These are phyloP conservation scores for Sitodiplosis mosellana DNA, from an alignment of 1,140 invertebrate genomes.

Conservation along the genomic window DNA sequence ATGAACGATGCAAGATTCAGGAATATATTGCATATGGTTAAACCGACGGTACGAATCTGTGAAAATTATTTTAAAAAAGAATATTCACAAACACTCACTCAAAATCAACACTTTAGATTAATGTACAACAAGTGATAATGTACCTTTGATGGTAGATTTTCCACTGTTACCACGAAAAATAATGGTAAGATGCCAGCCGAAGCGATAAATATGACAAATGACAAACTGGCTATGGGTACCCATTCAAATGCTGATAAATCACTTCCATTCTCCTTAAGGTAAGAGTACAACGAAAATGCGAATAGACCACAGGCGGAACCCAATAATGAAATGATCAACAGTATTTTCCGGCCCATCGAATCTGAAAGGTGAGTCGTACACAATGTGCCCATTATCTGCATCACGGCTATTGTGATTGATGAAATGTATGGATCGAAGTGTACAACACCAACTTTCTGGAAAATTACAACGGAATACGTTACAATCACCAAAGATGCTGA, in stretches of 20 bases:
- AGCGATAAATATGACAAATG: background rate
- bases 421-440: background rate
- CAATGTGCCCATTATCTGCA: background rate
- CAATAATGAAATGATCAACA: background rate
- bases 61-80: too few relatives aligned
- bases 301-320: background rate
- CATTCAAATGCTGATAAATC: background rate
- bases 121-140: background rate
- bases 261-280: background rate
- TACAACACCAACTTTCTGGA: background rate
- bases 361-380: background rate
- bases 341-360: background rate
- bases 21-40: background rate
- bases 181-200: background rate
- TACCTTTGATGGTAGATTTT: background rate
- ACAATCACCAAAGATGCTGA: background rate
- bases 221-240: background rate
- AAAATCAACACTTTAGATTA: background rate
- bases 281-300: background rate
- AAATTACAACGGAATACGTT: background rate
- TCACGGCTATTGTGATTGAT: background rate
- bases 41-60: background rate
- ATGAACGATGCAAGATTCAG: background rate
- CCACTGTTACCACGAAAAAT: background rate
- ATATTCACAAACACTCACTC: too few relatives aligned